Evolutionary conservation across 2,797 vertebrate species (phyloP).

Genomic region (Mormyrops attenuatus): DNA sequence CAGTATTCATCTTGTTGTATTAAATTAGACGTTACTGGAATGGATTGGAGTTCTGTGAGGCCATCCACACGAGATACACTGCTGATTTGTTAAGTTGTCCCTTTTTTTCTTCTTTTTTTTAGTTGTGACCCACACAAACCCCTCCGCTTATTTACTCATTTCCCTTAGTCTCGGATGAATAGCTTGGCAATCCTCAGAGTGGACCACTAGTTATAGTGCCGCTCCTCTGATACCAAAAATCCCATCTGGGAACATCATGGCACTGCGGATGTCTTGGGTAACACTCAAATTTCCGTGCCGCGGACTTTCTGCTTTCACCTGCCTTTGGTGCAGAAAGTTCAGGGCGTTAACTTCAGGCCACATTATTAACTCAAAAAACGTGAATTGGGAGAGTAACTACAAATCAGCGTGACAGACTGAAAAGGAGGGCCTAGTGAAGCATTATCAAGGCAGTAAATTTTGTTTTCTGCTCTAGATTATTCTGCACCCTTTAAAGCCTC

Average conservation of each 20-base stretch:
- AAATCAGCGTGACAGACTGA: not conserved
- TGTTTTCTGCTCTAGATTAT: constrained; percentile 66
- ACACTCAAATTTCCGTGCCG: not conserved
- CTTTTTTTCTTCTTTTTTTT: not conserved
- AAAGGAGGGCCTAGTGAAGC: not conserved
- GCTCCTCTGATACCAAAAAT: not conserved
- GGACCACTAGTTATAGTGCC: not conserved
- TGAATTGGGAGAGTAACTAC: not conserved
- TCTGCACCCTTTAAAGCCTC: constrained; percentile 81
- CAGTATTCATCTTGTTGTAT: not conserved
- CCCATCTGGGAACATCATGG: not conserved
- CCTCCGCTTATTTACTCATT: not conserved
- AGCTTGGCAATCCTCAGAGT: not conserved
- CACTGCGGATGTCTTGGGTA: not conserved
- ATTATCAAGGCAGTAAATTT: not conserved
- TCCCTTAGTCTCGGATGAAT: too few species aligned
- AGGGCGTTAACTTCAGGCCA: not conserved
- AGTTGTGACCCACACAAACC: not conserved
- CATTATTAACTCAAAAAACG: not conserved
- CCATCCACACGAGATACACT: not conserved
- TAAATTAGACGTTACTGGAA: not conserved
- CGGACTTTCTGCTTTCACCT: not conserved
- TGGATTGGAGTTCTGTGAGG: not conserved
- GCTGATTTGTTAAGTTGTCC: not conserved
- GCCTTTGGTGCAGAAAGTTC: not conserved